Evolutionary conservation across 2,888 invertebrate species (phyloP), one percentile per base, ranked within the genome.

Genomic region (Arrhopalites spinosus): DNA sequence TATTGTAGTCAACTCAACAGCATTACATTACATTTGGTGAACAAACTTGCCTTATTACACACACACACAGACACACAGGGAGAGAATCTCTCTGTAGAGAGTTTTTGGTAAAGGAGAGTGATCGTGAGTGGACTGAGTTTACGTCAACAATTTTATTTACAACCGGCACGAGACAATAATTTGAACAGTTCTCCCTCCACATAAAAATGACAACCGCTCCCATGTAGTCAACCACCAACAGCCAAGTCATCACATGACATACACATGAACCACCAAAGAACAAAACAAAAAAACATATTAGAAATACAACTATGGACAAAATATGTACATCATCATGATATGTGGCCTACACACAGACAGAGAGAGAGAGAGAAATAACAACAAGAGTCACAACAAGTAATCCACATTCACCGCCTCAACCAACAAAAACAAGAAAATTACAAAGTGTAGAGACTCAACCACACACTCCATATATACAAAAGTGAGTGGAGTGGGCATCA

Each of bases 111-210:
- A 27, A 27, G 25, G 30, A 56, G 61, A n/a, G 36, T 23, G 71
- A 61, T 61, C n/a, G 43, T 47, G 59, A 61, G 45, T 61, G 43
- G 61, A 71, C 63, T 47, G 73, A 73, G 75, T 69, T 30, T 73
- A 73, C 56, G 75, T 75, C 77, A 63, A 77, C 77, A 77, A 75
- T 77, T 61, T 78, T 73, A 78, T 78, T 78, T 78, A 78, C 78
- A 67, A 71, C 74, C 56, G 75, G 75, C 78, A 71, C 70, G 76
- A 75, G 78, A 78, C 78, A 78, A 74, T 78, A 76, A 74, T 76
- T 78, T 73, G 25, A 36, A 61, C 36, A 8, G 47, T 71, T 61
- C 61, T 70, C 53, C 69, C 61, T 67, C 71, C 43, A 66, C 71
- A 71, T 71, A 76, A 73, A 76, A 76, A 73, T 67, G 76, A 73